Percentiles rank a stretch among this genome's conserved stretches.
phyloP scores from a whole-genome alignment of 2,113 vertebrate genomes.

The Eurystomus gularis region DNA sequence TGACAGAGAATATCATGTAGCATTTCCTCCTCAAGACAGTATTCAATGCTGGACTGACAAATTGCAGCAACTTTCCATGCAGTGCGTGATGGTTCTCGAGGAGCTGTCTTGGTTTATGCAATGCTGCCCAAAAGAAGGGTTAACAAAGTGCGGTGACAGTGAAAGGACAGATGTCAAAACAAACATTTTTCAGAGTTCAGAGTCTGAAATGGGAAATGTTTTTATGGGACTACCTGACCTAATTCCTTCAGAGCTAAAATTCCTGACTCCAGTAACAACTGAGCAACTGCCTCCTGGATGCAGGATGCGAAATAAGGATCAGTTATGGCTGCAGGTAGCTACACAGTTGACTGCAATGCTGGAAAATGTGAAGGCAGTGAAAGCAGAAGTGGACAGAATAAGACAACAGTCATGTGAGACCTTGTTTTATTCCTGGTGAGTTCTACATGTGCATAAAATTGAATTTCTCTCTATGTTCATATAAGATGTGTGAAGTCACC shows the following conservation, averaged over 20 bases:
- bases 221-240: not conserved
- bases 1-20: conserved; percentile 55
- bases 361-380: conserved; percentile 68
- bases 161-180: not conserved
- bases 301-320: conserved; percentile 81
- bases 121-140: conserved; percentile 82
- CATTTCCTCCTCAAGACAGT: conserved; percentile 86
- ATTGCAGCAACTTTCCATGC: conserved; percentile 80
- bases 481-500: not conserved
- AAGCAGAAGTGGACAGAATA: conserved; percentile 78
- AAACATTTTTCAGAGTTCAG: not conserved
- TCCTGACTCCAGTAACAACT: conserved; percentile 79
- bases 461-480: not conserved
- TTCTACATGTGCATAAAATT: not conserved
- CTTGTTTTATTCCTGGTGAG: conserved; percentile 89
- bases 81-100: conserved; percentile 81
- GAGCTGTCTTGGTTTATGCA: conserved; percentile 87
- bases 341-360: conserved; percentile 65
- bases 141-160: not conserved
- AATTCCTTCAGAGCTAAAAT: conserved; percentile 69
- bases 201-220: not conserved
- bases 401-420: conserved; percentile 71
- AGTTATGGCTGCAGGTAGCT: conserved; percentile 77
- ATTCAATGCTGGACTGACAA: conserved; percentile 79
- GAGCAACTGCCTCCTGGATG: conserved; percentile 83